Base-by-base conservation (phyloP, 2,888 invertebrate genomes). In the Zygogramma bicolorata region DNA sequence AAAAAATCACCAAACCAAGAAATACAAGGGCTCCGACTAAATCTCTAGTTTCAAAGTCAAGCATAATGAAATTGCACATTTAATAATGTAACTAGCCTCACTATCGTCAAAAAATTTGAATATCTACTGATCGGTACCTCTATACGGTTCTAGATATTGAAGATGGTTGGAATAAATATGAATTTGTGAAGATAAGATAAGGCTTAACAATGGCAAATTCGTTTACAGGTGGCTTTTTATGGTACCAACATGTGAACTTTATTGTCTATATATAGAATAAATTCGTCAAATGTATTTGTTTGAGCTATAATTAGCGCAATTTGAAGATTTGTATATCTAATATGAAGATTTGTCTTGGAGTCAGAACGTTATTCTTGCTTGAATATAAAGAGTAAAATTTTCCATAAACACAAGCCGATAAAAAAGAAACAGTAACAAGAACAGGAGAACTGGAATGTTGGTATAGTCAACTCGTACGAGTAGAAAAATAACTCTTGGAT, bases 131-230 rank as follows among this genome's bases (percentile, higher is more conserved):
- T 10, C 3, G 10, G 8, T 8, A 18, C 1, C 6, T 20, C 7
- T 2, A 6, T 15, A 53, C 65, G 13, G 20, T 34, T 65, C 57
- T 6, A 38, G 3, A 13, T n/a, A n/a, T 22, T 25, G 18, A 29
- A 53, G 62, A 71, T 25, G 53, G n/a, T 53, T 10, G 13, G n/a
- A 27, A 27, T n/a, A n/a, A n/a, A n/a, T n/a, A n/a, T n/a, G n/a
- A n/a, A n/a, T n/a, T n/a, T 25, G 27, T 22, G 31, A 20, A 67
- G 71, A 71, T 71, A 49, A 71, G 71, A 71, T 71, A 71, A 71
- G 49, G 62, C 38, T 62, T 18, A 53, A 53, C 53, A 62, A 61
- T 53, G 61, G 40, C 29, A 65, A 67, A 62, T 58, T 62, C 58
- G 46, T 46, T 22, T 46, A 46, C 46, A 46, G 0, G 10, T 8